Evolutionary conservation across 2,113 vertebrate species (phyloP).

Genomic region (Catharus fuscescens): DNA sequence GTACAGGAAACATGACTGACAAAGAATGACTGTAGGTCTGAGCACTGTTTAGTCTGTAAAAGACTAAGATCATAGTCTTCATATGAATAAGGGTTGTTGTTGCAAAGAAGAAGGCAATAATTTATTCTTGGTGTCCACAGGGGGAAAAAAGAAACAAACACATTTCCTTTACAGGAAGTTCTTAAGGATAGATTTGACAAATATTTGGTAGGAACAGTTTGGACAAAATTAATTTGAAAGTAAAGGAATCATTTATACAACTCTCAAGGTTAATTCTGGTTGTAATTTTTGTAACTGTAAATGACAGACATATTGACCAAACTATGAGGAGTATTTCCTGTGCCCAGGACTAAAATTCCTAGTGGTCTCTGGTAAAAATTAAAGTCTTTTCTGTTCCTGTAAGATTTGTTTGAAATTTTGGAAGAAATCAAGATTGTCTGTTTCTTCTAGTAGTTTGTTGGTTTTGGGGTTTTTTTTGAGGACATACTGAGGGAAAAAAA

Average conservation of each 20-base stretch:
- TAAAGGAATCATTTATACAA: background rate
- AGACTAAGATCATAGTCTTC: background rate
- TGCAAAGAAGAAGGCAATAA: background rate
- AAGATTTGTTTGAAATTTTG: background rate
- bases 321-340: background rate
- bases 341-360: background rate
- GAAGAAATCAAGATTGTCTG: background rate
- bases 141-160: background rate
- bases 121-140: background rate
- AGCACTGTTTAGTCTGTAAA: background rate
- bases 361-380: background rate
- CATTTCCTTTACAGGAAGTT: background rate
- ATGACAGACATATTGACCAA: background rate
- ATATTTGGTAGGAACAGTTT: background rate
- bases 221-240: background rate
- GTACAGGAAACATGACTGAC: background rate
- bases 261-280: background rate
- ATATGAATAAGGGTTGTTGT: background rate
- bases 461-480: background rate
- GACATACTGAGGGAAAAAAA: background rate
- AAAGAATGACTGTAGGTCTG: background rate
- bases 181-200: constrained; percentile 20
- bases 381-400: background rate
- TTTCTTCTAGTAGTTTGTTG: no score
- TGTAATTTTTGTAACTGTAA: background rate